These are phyloP conservation scores for Chelon auratus DNA, from an alignment of 2,797 vertebrate species.

Conservation along the genomic window DNA sequence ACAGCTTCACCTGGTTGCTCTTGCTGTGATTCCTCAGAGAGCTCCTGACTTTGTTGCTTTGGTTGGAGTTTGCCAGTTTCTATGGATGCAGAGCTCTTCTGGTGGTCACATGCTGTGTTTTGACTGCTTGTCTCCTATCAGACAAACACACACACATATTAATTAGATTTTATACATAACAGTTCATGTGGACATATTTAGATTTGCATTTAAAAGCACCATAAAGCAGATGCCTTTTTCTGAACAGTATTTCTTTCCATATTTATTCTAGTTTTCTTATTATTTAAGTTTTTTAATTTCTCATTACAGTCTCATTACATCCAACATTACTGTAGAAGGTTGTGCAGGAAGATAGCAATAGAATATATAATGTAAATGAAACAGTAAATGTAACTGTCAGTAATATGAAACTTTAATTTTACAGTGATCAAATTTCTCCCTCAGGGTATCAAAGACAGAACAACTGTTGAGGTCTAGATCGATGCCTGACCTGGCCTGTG, in stretches of 20 bases:
- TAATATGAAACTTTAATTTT: background rate
- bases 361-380: background rate
- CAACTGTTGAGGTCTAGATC: background rate
- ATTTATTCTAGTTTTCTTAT: background rate
- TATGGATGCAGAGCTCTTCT: slow-evolving; percentile 9
- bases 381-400: background rate
- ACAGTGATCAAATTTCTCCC: background rate
- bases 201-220: background rate
- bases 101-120: slow-evolving; percentile 17
- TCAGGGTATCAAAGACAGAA: slow-evolving; percentile 4
- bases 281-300: background rate
- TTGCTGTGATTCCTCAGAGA: slow-evolving; percentile 28
- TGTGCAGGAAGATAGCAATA: background rate
- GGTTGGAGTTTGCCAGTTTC: slow-evolving; percentile 33
- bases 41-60: slow-evolving; percentile 30
- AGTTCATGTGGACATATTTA: background rate
- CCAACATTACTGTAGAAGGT: background rate
- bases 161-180: background rate
- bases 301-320: background rate
- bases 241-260: background rate
- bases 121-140: slow-evolving; percentile 51
- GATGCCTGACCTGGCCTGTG: slow-evolving; percentile 70
- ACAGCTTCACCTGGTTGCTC: slow-evolving; percentile 45
- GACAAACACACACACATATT: slow-evolving; percentile 21
- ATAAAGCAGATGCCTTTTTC: background rate